Evolutionary conservation across 2,888 invertebrate genomes (phyloP).

Genomic region (Pasiphila rectangulata): DNA sequence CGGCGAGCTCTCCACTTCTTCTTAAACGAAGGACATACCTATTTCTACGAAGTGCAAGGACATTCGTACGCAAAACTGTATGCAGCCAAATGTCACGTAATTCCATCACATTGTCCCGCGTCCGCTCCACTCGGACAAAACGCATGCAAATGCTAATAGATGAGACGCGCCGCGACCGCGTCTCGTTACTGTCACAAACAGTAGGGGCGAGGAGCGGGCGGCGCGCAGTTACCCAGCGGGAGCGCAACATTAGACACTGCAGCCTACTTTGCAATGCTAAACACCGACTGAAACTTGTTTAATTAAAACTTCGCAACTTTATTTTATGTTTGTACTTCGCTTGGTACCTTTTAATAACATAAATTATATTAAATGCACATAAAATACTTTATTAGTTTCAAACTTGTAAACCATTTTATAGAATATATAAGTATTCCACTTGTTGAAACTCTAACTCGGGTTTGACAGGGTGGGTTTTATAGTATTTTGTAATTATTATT

Average conservation of each 20-base stretch:
- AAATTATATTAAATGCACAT: slow-evolving; percentile 28
- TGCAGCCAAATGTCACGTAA: background rate
- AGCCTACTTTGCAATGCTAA: slow-evolving; percentile 41
- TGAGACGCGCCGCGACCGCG: slow-evolving; percentile 8
- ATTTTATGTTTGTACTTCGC: slow-evolving; percentile 20
- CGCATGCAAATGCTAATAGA: slow-evolving; percentile 15
- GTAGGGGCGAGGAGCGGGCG: background rate
- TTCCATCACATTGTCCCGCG: background rate
- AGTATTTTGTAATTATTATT: no score
- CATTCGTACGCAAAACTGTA: slow-evolving; percentile 5
- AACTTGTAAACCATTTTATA: no score
- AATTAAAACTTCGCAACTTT: slow-evolving; percentile 41
- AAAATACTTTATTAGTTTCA: slow-evolving; percentile 14
- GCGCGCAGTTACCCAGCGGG: background rate
- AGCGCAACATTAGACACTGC: slow-evolving; percentile 11
- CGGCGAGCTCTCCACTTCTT: background rate
- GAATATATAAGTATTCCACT: no score
- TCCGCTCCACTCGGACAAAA: slow-evolving; percentile 1
- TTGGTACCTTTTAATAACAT: slow-evolving; percentile 24
- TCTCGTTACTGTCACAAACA: background rate
- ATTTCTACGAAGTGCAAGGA: background rate
- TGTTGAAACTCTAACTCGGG: no score
- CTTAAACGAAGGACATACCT: background rate
- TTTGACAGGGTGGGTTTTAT: no score
- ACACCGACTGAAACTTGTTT: slow-evolving; percentile 40